A percentile compares a stretch with the other conserved stretches of the same genome.
Evolutionary conservation across 1,140 invertebrate genomes (phyloP).

Genomic region (Camponotus pennsylvanicus): DNA sequence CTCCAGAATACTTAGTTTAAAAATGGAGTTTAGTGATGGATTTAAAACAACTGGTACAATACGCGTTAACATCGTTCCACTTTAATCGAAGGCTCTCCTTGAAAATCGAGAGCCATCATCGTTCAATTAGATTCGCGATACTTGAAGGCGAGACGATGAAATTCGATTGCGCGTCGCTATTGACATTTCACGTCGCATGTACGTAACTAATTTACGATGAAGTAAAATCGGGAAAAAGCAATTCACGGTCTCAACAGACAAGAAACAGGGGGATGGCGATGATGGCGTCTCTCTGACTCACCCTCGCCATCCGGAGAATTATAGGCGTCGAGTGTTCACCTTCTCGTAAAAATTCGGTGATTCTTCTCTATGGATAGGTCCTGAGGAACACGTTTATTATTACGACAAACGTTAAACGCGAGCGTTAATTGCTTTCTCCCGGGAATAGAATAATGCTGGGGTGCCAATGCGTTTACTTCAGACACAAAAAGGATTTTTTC

Average conservation of each 20-base stretch:
- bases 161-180: constrained; percentile 43
- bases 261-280: constrained; percentile 47
- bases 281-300: constrained; percentile 68
- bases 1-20: constrained; percentile 22
- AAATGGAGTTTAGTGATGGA: constrained; percentile 39
- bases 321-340: constrained; percentile 60
- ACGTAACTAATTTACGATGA: constrained; percentile 67
- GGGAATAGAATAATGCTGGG: constrained; percentile 28
- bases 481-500: background rate
- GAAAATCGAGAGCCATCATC: constrained; percentile 55
- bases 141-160: constrained; percentile 51
- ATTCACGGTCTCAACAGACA: constrained; percentile 59
- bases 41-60: constrained; percentile 49
- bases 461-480: constrained; percentile 34
- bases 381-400: constrained; percentile 37
- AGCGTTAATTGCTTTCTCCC: constrained; percentile 38
- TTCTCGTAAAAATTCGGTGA: constrained; percentile 60
- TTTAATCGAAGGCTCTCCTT: constrained; percentile 56
- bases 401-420: constrained; percentile 28
- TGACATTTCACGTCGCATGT: constrained; percentile 49
- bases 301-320: constrained; percentile 66
- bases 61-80: constrained; percentile 35
- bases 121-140: constrained; percentile 46
- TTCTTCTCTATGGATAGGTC: constrained; percentile 33
- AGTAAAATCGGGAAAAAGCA: constrained; percentile 65